Evolutionary conservation across 2,113 vertebrate genomes (phyloP), one percentile per base, ranked within the genome.

Genomic region (Gobius niger): DNA sequence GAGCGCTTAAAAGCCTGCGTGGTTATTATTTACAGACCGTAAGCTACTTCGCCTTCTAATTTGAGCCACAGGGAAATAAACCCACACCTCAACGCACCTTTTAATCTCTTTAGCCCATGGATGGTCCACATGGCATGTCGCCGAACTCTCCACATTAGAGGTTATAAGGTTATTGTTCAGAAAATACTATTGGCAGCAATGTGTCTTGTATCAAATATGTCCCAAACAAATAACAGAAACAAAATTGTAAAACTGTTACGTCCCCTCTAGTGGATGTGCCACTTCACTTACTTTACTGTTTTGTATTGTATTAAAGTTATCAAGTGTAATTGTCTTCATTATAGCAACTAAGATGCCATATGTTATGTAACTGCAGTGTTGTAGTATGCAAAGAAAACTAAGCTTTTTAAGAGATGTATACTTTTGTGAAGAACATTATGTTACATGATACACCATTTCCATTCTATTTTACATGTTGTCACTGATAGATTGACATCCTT

Each of bases 31-130:
- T 73, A 49, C 50, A 6, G 71, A 77, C 73, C 34, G 42, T 89
- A 86, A 87, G 82, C 83, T 82, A 13, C 86, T 82, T 83, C 77
- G 77, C 77, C 63, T 76, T 75, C 87, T 91, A 89, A 87, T 90
- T 89, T 88, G 52, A 89, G 87, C 59, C 46, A 41, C 10, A 10
- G 69, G 70, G 57, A 78, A 86, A 76, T 87, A 82, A 89, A 80
- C 65, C 65, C 24, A 44, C 72, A 75, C 80, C 83, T 75, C 81
- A 87, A 85, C 73, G 83, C 65, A 73, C 74, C 75, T 53, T 56
- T 13, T 88, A 86, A 90, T 75, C 69, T 54, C 13, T 6, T 67
- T 73, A 11, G 18, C 77, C 77, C 70, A 65, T 68, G 83, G 87
- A 85, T 81, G 85, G 87, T 76, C 80, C 65, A 71, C 60, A 60